Percentiles rank a stretch among this genome's conserved stretches.
Evolutionary conservation across 2,797 vertebrate species (phyloP).

Genomic region (Hephaestus fuliginosus): DNA sequence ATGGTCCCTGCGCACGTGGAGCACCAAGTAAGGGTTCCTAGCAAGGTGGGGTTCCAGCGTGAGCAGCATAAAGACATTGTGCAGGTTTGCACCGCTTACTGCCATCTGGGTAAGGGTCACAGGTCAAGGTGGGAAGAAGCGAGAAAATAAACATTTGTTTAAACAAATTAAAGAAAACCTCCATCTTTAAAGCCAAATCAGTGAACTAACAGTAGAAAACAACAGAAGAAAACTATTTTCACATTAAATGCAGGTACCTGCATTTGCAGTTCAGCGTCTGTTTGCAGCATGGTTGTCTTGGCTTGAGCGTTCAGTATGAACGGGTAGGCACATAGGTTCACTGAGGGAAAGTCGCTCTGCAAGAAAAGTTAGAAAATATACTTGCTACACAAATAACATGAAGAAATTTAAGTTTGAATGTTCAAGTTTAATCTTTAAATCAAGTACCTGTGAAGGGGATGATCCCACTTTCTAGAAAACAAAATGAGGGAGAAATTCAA

Average conservation of each 20-base stretch:
- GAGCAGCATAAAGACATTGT: slow-evolving; percentile 98
- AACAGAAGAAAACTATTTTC: not conserved
- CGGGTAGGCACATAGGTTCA: slow-evolving; percentile 97
- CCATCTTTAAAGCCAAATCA: not conserved
- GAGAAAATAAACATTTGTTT: not conserved
- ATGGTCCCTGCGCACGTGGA: slow-evolving; percentile 94
- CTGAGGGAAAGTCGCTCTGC: slow-evolving; percentile 87
- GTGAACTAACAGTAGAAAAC: not conserved
- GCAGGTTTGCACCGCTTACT: slow-evolving; percentile 95
- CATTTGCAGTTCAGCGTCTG: slow-evolving; percentile 98
- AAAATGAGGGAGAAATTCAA: slow-evolving; percentile 38
- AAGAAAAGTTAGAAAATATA: slow-evolving; percentile 49
- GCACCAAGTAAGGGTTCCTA: slow-evolving; percentile 95
- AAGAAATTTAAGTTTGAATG: not conserved
- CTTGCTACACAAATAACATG: not conserved
- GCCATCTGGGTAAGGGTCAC: slow-evolving; percentile 87
- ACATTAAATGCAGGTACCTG: slow-evolving; percentile 86
- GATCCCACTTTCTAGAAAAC: slow-evolving; percentile 91
- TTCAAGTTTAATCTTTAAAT: slow-evolving; percentile 2
- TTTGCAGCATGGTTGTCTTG: slow-evolving; percentile 99
- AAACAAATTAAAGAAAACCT: not conserved
- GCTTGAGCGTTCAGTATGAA: slow-evolving; percentile 98
- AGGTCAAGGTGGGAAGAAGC: not conserved
- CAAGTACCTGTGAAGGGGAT: slow-evolving; percentile 92
- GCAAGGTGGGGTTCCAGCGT: slow-evolving; percentile 96